Evolutionary conservation across 1,140 invertebrate species (phyloP).

Genomic region (Meloidogyne floridensis): DNA sequence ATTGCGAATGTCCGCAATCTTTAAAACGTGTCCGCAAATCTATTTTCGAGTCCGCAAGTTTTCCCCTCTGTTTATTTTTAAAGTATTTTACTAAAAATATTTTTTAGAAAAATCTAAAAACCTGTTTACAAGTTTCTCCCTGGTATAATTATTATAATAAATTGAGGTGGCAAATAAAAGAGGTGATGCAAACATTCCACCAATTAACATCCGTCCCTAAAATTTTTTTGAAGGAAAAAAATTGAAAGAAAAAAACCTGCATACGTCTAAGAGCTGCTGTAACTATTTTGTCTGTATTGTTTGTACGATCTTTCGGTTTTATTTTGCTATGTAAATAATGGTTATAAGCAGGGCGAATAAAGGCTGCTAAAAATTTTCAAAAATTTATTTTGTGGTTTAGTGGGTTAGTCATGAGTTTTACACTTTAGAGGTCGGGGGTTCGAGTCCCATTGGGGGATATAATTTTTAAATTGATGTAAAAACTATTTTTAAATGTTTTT

Average conservation of each 20-base stretch:
- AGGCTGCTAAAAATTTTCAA: neutral
- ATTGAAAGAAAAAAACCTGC: neutral
- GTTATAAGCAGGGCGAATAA: neutral
- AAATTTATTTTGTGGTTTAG: neutral
- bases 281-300: slow-evolving; percentile 54
- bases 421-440: neutral
- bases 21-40: no score
- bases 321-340: slow-evolving; percentile 43
- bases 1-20: no score
- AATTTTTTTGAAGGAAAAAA: neutral
- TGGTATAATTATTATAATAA: neutral
- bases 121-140: slow-evolving; percentile 5
- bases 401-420: neutral
- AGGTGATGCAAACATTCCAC: neutral
- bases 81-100: neutral
- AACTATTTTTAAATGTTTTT: neutral
- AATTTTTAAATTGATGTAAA: neutral
- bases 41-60: no score
- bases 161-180: slow-evolving; percentile 7
- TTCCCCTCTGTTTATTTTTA: no score
- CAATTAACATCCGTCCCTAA: slow-evolving; percentile 16
- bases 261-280: slow-evolving; percentile 43
- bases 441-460: neutral
- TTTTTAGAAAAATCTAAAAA: neutral
- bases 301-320: slow-evolving; percentile 43